Conservation (phyloP, 2,888 invertebrate genomes). For the Meandrusa payeni region DNA sequence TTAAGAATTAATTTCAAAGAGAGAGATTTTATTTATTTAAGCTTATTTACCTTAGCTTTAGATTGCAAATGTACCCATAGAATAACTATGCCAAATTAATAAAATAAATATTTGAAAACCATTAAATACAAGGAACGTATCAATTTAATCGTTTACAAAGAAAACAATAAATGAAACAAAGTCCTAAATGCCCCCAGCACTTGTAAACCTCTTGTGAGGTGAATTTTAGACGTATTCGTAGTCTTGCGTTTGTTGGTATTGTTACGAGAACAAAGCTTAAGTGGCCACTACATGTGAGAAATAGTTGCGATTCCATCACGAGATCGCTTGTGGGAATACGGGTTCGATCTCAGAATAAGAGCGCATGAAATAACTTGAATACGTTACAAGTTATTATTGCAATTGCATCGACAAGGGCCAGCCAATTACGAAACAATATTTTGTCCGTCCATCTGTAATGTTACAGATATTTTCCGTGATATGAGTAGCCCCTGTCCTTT, state of each 20-base stretch:
- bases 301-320: conserved; percentile 50
- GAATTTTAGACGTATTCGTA: conserved; percentile 44
- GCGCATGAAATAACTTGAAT: conserved; percentile 6
- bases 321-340: conserved; percentile 66
- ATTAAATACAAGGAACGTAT: conserved; percentile 15
- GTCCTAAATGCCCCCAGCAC: conserved; percentile 47
- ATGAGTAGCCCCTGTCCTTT: no score
- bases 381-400: conserved; percentile 26
- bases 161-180: conserved; percentile 45
- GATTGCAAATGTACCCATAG: no score
- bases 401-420: conserved; percentile 22
- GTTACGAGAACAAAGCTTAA: conserved; percentile 57
- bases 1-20: no score
- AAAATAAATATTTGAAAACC: no score
- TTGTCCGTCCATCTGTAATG: no score
- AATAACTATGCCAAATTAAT: no score
- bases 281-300: conserved; percentile 63
- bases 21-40: no score
- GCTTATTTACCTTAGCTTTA: no score
- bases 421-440: no score
- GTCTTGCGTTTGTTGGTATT: conserved; percentile 62
- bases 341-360: conserved; percentile 32
- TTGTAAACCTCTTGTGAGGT: conserved; percentile 42
- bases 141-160: conserved; percentile 54
- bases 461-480: no score